Evolutionary conservation across 2,888 invertebrate species (phyloP), one percentile per base, ranked within the genome.

Genomic region (Brachyptera risi): DNA sequence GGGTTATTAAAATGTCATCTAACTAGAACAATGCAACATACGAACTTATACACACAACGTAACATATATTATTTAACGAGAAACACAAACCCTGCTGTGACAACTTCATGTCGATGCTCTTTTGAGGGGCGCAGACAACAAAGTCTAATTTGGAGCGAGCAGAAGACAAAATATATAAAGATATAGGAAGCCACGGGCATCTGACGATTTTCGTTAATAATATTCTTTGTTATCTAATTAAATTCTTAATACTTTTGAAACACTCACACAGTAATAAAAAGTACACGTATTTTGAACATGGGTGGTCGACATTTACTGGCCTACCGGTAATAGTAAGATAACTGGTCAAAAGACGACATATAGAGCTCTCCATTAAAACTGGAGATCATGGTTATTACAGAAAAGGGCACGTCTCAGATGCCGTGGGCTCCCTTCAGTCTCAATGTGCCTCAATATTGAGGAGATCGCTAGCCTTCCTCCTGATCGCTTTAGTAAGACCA

Each of bases 381-480:
- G 54, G 54, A 54, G 54, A 35, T 54, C 47, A 21, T 5, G 11
- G 31, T 31, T 47, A 4, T 54, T 17, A 63, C 57, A 60, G n/a
- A 31, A 47, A 60, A 51, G 37, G 51, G 59, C 38, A 35, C 38
- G 67, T 40, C 58, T 54, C 64, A 65, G 67, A 65, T 65, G 67
- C 68, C 69, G 71, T 69, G 68, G 68, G 65, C 72, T 74, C 73
- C 74, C 74, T 71, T 77, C 76, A 77, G 77, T 77, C 77, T 76
- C 75, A 74, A 65, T 68, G 65, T 65, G 66, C 68, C 67, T 68
- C 67, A 63, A 56, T 56, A 57, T 44, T 56, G 60, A 62, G 62
- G 63, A 57, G 58, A 50, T 61, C 56, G 58, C 61, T 62, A 40
- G 58, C 58, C 58, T 59, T 60, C 62, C 57, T 58, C 61, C 57